Conservation (phyloP, 2,113 vertebrate genomes). For the Prionailurus viverrinus region DNA sequence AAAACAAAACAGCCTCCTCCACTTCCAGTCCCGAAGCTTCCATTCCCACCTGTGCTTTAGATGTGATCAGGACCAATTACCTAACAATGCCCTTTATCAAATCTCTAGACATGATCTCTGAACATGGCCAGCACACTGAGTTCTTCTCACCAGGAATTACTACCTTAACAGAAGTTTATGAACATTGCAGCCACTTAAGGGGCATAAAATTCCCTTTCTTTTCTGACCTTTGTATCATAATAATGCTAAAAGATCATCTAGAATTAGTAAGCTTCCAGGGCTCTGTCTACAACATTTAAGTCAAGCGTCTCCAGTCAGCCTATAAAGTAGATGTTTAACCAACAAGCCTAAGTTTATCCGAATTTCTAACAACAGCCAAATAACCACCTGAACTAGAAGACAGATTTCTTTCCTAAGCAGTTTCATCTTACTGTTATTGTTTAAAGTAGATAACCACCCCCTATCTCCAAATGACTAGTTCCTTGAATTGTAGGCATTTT, state of each 20-base stretch:
- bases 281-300: background rate
- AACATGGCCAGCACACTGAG: background rate
- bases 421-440: background rate
- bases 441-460: background rate
- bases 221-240: background rate
- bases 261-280: conserved; percentile 16
- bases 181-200: background rate
- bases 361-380: conserved; percentile 23
- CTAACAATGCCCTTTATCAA: background rate
- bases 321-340: conserved; percentile 2
- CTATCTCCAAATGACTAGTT: background rate
- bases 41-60: background rate
- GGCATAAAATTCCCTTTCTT: background rate
- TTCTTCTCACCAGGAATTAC: background rate
- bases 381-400: conserved; percentile 3
- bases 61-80: background rate
- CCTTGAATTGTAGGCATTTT: background rate
- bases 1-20: no score
- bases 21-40: background rate
- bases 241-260: conserved; percentile 25
- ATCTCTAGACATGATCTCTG: background rate
- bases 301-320: background rate
- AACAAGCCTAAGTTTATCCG: conserved; percentile 10
- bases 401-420: background rate
- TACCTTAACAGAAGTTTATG: background rate